phyloP scores from a whole-genome alignment of 2,113 vertebrate species.

The Gallinago undulata region DNA sequence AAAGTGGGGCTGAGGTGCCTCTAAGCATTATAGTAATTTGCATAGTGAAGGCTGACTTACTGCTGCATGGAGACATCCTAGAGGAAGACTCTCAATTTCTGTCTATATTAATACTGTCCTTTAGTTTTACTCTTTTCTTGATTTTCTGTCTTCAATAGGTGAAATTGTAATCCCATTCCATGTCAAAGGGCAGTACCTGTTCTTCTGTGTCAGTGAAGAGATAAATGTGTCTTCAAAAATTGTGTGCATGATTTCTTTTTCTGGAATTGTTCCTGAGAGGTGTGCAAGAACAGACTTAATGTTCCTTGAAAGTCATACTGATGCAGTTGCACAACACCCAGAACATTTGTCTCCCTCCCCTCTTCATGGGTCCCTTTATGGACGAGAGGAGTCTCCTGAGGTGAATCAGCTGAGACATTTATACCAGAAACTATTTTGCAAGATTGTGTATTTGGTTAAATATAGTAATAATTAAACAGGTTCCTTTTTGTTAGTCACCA shows the following conservation, averaged over 20 bases:
- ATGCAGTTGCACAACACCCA: not conserved
- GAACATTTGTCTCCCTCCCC: not conserved
- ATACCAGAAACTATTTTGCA: not conserved
- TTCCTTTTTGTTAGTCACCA: not conserved
- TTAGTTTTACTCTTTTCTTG: not conserved
- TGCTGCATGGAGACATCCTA: not conserved
- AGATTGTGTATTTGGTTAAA: not conserved
- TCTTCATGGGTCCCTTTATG: not conserved
- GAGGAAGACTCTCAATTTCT: not conserved
- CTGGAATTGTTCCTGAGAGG: not conserved
- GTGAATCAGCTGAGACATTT: not conserved
- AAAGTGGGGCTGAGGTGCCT: not conserved
- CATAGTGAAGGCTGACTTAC: not conserved
- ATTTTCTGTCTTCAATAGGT: not conserved
- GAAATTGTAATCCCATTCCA: not conserved
- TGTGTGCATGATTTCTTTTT: not conserved
- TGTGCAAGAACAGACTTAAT: conserved; percentile 8
- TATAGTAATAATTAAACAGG: not conserved
- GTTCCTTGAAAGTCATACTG: conserved; percentile 20
- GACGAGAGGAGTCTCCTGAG: not conserved
- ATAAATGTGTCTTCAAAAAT: not conserved
- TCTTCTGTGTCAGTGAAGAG: not conserved
- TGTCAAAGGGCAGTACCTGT: not conserved
- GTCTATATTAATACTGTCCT: not conserved
- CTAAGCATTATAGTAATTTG: not conserved